Evolutionary conservation across 2,888 invertebrate species (phyloP).

Genomic region (Anaspis maculata): DNA sequence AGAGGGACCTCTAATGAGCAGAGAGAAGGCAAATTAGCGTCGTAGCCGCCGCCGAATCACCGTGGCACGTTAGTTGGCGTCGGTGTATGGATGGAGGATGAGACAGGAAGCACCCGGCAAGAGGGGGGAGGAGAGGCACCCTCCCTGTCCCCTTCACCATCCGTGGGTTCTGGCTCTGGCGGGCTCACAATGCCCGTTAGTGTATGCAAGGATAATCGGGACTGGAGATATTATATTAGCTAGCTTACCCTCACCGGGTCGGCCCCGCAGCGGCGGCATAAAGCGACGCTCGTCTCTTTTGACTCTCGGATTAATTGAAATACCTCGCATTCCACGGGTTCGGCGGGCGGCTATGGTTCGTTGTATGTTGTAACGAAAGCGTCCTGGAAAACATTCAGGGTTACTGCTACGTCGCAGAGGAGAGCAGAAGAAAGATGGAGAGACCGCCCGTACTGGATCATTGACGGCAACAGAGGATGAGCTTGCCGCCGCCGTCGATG

Average conservation of each 20-base stretch:
- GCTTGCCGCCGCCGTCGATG: too few species aligned
- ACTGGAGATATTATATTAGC: constrained; percentile 11
- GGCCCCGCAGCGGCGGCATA: constrained; percentile 28
- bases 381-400: constrained; percentile 32
- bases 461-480: constrained; percentile 10
- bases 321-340: constrained; percentile 42
- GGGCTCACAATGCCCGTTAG: constrained; percentile 10
- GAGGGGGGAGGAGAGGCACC: constrained; percentile 13
- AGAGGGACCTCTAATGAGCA: constrained; percentile 2
- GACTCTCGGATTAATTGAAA: constrained; percentile 45
- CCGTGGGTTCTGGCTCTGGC: too few species aligned
- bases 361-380: constrained; percentile 21
- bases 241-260: constrained; percentile 16
- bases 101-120: constrained; percentile 18
- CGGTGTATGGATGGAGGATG: too few species aligned
- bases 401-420: constrained; percentile 14
- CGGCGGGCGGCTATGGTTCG: constrained; percentile 26
- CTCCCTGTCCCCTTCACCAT: constrained; percentile 7
- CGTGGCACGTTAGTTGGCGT: too few species aligned
- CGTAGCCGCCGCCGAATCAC: not conserved
- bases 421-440: constrained; percentile 25
- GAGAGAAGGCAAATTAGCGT: constrained; percentile 1
- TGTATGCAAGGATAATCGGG: constrained; percentile 17
- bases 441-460: constrained; percentile 8
- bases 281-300: constrained; percentile 41